Evolutionary conservation across 53 echinoderm and acorn worm species (phyloP).

Genomic region (Hippasteria phrygiana): DNA sequence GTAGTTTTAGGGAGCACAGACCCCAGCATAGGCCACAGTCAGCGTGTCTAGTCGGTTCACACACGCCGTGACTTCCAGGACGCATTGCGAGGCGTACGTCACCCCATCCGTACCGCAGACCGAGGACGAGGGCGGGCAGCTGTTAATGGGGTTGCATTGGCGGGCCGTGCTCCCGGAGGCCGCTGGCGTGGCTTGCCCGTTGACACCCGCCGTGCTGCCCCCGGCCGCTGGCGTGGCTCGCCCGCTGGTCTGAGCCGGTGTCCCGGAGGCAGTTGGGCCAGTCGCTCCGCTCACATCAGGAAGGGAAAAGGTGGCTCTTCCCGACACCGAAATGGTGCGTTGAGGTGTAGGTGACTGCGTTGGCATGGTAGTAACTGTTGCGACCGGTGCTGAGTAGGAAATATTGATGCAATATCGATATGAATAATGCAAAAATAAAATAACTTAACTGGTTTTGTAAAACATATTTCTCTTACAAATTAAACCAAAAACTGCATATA

Average conservation of each 20-base stretch:
- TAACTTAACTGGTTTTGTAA: too few relatives aligned
- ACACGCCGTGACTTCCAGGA: conserved; percentile 29
- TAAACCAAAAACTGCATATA: too few relatives aligned
- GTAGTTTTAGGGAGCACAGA: not conserved
- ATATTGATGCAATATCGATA: too few relatives aligned
- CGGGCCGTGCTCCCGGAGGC: not conserved
- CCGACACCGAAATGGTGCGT: not conserved
- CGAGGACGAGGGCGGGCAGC: conserved; percentile 6
- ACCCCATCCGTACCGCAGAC: conserved; percentile 31
- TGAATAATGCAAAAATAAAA: not conserved
- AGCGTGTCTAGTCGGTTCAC: not conserved
- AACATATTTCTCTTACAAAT: not conserved
- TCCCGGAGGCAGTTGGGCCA: not conserved
- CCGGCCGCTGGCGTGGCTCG: not conserved
- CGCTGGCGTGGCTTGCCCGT: not conserved
- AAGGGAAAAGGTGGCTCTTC: not conserved
- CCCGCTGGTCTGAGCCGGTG: not conserved
- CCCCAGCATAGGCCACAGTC: conserved; percentile 21
- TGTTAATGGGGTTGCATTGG: not conserved
- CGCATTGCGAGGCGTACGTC: conserved; percentile 25
- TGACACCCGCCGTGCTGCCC: not conserved
- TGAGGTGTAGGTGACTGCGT: not conserved
- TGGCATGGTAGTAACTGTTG: not conserved
- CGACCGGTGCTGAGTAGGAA: not conserved
- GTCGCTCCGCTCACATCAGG: not conserved